phyloP scores from a whole-genome alignment of 2,113 vertebrate genomes.

The Circaetus gallicus region DNA sequence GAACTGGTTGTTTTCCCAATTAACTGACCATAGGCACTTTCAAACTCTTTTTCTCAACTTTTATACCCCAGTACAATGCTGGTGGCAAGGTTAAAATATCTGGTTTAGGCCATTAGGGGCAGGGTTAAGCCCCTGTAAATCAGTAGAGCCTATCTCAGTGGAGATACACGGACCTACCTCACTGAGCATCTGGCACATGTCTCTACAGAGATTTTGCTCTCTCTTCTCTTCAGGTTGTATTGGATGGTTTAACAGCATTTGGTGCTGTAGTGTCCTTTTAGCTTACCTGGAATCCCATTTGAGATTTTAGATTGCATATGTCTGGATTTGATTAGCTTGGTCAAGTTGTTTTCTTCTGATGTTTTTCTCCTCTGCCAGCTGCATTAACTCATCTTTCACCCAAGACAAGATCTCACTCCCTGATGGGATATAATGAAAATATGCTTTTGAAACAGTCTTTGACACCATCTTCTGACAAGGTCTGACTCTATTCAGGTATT shows the following conservation, averaged over 20 bases:
- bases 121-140: neutral
- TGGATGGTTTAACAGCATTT: neutral
- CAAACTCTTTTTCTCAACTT: neutral
- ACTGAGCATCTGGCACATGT: neutral
- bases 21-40: neutral
- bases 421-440: neutral
- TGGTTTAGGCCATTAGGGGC: neutral
- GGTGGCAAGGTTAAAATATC: conserved; percentile 21
- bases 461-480: neutral
- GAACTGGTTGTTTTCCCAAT: conserved; percentile 19
- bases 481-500: neutral
- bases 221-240: neutral
- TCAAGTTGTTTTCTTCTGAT: conserved; percentile 10
- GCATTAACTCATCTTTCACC: neutral
- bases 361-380: neutral
- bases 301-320: neutral
- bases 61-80: neutral
- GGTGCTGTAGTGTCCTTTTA: neutral
- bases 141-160: neutral
- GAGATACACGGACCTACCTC: neutral
- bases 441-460: neutral
- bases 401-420: neutral
- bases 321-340: conserved; percentile 29
- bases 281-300: neutral
- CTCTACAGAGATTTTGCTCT: neutral